Base-by-base conservation (phyloP, 2,113 vertebrate genomes). In the Leucosticte australis region DNA sequence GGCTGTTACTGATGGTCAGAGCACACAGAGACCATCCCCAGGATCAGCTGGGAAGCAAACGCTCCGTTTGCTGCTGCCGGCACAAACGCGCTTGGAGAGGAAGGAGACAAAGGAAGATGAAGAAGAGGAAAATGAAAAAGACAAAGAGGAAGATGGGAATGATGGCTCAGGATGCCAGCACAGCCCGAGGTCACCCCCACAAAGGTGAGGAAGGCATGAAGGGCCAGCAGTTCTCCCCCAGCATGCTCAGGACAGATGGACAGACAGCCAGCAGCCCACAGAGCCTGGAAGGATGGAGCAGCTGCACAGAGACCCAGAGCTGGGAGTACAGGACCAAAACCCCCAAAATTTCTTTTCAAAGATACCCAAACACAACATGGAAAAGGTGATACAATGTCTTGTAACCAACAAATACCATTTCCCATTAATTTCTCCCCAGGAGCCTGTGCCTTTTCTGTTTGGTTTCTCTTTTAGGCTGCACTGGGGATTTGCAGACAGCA, bases 31-130 rank as follows among this genome's bases (percentile, higher is more conserved):
- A n/a, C 15, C 30, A 31, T 22, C 71, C 13, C 1, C 2, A 86
- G 68, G 68, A 74, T 20, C 69, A 53, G 0, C 6, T 0, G 10
- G 35, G 49, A 23, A 24, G 31, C 21, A n/a, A 88, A 89, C 0
- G 6, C 70, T 90, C 62, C 57, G 0, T 86, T 59, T 71, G 63
- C 71, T 7, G 6, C 47, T 21, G 79, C 62, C 0, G 0, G 44
- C 63, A 39, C 31, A 3, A 46, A 55, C 0, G 0, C 7, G 5
- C 39, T 10, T 1, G 5, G 53, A 21, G 33, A 7, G 2, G 30
- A 24, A 23, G 55, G 10, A 3, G 50, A 28, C 4, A 11, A n/a
- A 73, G 13, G 62, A 8, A 4, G 47, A 50, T 24, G 21, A 42
- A 19, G 33, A 65, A 4, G 50, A 24, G 2, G 14, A 44, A 49